Evolutionary conservation across 2,888 invertebrate genomes (phyloP).

Genomic region (Julus scanicus): DNA sequence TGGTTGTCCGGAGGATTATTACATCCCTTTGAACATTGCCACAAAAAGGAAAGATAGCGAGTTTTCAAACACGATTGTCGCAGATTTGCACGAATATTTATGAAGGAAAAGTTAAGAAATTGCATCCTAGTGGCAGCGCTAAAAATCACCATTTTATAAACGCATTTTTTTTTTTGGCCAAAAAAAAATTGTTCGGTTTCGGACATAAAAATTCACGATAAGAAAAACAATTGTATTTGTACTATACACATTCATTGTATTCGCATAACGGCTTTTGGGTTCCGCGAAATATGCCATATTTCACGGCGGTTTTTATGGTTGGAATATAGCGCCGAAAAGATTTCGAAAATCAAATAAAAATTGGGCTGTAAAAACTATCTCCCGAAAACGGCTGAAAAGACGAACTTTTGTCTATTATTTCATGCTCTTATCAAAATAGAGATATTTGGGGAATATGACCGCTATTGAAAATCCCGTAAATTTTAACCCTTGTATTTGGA

Average conservation of each 20-base stretch:
- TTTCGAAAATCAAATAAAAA: not conserved
- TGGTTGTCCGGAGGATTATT: not conserved
- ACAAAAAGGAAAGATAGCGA: not conserved
- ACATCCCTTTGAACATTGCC: constrained; percentile 7
- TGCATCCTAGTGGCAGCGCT: not conserved
- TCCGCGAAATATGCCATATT: not conserved
- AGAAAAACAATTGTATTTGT: constrained; percentile 26
- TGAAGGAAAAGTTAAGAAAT: not conserved
- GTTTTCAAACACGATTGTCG: not conserved
- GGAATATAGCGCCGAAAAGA: not conserved
- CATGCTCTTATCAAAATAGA: not conserved
- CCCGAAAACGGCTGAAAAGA: not conserved
- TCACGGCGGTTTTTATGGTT: not conserved
- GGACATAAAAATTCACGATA: not conserved
- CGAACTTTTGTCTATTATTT: constrained; percentile 12
- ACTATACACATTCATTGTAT: not conserved
- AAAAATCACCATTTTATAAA: not conserved
- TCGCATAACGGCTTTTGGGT: not conserved
- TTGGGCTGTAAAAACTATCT: not conserved
- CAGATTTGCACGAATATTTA: not conserved
- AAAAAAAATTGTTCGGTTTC: not conserved
- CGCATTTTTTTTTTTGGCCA: not conserved
- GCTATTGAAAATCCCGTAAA: too few relatives aligned
- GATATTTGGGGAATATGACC: too few relatives aligned
- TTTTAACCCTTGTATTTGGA: too few relatives aligned